phyloP scores from a whole-genome alignment of 1,140 invertebrate genomes.

The Maniola jurtina region DNA sequence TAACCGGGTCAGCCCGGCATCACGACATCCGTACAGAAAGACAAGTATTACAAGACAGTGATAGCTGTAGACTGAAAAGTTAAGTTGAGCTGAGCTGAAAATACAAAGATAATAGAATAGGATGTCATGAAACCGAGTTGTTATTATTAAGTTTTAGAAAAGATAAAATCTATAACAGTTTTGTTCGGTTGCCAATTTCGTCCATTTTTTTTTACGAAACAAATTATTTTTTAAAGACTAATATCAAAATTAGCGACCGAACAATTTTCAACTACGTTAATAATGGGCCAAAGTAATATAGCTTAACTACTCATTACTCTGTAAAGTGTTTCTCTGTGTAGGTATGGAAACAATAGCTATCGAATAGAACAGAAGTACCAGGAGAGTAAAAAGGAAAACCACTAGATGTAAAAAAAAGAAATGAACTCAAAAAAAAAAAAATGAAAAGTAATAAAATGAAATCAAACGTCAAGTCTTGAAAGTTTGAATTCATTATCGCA shows the following conservation, averaged over 20 bases:
- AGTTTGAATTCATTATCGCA: constrained; percentile 45
- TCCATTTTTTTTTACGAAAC: constrained; percentile 9
- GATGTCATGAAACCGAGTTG: constrained; percentile 66
- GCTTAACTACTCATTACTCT: constrained; percentile 67
- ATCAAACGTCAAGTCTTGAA: constrained; percentile 41
- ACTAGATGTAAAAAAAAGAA: constrained; percentile 54
- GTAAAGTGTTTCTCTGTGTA: constrained; percentile 78
- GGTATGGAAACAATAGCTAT: constrained; percentile 67
- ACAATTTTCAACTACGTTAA: constrained; percentile 66
- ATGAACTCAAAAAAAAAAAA: constrained; percentile 49
- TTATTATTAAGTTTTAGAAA: constrained; percentile 50
- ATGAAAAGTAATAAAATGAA: constrained; percentile 38
- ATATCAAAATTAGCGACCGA: constrained; percentile 59
- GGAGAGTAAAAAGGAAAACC: constrained; percentile 59
- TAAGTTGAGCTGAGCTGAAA: constrained; percentile 26
- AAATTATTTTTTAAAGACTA: not conserved
- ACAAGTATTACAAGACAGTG: constrained; percentile 29
- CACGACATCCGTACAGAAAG: constrained; percentile 50
- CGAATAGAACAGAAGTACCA: constrained; percentile 69
- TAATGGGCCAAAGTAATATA: constrained; percentile 73
- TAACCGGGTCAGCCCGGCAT: constrained; percentile 47
- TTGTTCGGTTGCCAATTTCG: constrained; percentile 65
- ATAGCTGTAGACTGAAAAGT: constrained; percentile 30
- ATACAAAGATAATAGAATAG: constrained; percentile 26
- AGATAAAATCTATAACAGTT: constrained; percentile 51